Evolutionary conservation across 35 echinoderm and acorn worm genomes (phyloP).

Genomic region (Nesometra sesokonis): DNA sequence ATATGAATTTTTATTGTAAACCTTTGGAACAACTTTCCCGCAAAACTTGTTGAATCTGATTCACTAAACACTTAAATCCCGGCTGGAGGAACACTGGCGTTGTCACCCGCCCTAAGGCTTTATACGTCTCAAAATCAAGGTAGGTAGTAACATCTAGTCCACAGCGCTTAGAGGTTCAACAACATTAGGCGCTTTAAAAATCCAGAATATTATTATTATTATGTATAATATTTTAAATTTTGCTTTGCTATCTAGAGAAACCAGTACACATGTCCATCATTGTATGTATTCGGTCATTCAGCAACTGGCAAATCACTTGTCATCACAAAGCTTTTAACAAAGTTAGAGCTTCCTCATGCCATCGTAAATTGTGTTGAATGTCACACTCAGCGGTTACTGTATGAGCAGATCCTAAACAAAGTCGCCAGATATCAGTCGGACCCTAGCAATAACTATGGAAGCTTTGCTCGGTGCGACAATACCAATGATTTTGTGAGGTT

Average conservation of each 20-base stretch:
- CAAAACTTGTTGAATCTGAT: too few species aligned
- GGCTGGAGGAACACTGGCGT: too few species aligned
- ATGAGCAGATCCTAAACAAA: slow-evolving; percentile 67
- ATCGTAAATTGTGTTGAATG: slow-evolving; percentile 85
- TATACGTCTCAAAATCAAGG: too few species aligned
- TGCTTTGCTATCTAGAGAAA: slow-evolving; percentile 18
- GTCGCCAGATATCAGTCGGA: slow-evolving; percentile 33
- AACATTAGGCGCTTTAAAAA: neutral
- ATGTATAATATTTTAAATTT: neutral
- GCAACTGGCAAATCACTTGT: slow-evolving; percentile 73
- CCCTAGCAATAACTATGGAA: slow-evolving; percentile 53
- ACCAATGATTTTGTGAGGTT: slow-evolving; percentile 78
- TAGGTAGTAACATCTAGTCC: too few species aligned
- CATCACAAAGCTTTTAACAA: slow-evolving; percentile 16
- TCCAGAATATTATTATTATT: neutral
- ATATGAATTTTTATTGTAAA: too few species aligned
- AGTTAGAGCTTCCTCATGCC: slow-evolving; percentile 29
- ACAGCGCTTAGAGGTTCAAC: too few species aligned
- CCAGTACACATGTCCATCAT: slow-evolving; percentile 32
- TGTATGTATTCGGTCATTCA: slow-evolving; percentile 79
- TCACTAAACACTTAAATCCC: too few species aligned
- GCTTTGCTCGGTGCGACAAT: slow-evolving; percentile 64
- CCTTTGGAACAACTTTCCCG: too few species aligned
- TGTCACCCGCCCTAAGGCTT: too few species aligned
- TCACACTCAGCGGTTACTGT: slow-evolving; percentile 49